Evolutionary conservation across 92 coral and sea anemone genomes (phyloP), one percentile per base, ranked within the genome.

Genomic region (Phenganax subtilis): DNA sequence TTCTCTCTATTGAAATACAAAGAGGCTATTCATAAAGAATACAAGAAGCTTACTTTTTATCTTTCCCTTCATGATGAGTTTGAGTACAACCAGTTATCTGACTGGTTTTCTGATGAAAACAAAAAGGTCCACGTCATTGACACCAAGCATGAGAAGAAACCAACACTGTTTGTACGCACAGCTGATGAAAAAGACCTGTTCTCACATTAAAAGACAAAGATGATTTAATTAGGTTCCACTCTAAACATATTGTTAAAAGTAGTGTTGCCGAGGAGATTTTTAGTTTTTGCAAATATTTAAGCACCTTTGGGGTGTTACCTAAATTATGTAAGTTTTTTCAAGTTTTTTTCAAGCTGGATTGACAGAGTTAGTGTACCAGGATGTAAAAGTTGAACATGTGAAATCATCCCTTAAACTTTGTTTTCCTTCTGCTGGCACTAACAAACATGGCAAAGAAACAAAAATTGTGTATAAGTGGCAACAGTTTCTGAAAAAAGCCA

Each of bases 11-110:
- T 74, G 10, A 68, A 87, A 9, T 87, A 87, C 57, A 91, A 89
- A 80, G 76, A 80, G 56, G 91, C 91, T 29, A 66, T 81, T 17
- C 86, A 87, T 14, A 91, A 87, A 58, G 92, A 91, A 8, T 91
- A 72, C 68, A 91, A 87, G 70, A 81, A 90, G 51, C 86, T 91
- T 71, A 84, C 88, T 9, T 88, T 90, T 57, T 90, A 83, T 70
- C 78, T 88, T 17, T 56, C 82, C 52, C 87, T 88, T n/a, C 51
- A 51, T 56, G 63, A 86, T 56, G 85, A 88, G 78, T 29, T 60
- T 29, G 37, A 54, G 72, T 66, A 66, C 72, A 66, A 66, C 51
- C 72, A 66, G 72, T 30, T 66, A 3, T 66, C 72, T 16, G 62
- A 51, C 27, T 59, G 58, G 85, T 57, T 61, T 69, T n/a, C 75